Base-by-base conservation (phyloP, 2,797 vertebrate species). In the Thalassophryne amazonica region DNA sequence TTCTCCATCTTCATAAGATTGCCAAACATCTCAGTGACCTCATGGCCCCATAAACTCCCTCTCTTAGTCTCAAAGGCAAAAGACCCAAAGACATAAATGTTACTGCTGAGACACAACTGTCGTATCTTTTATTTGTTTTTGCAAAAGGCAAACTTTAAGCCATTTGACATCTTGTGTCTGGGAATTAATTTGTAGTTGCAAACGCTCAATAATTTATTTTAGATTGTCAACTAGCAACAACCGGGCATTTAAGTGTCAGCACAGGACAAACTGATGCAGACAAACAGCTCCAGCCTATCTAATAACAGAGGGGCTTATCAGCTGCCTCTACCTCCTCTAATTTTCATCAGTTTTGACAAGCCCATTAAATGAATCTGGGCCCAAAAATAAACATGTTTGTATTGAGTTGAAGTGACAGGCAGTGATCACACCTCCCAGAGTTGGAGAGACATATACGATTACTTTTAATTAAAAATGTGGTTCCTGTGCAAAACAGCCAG, bases 291-390 rank as follows among this genome's bases (percentile, higher is more conserved):
- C 67, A 68, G 62, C 54, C 77, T 67, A 68, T 78, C 74, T 86
- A 84, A 88, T 82, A 82, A 87, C 76, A 63, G 69, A 32, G 69
- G 58, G 66, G 64, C 70, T 84, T 80, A 86, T 88, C 86, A 61
- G 77, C 61, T 36, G 71, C 69, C 73, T 73, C 74, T 81, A 85
- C 76, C 83, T 73, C 55, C 77, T 85, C 81, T 84, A 71, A 76
- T 87, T 87, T 87, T 80, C 82, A 81, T 87, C 88, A 85, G 80
- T 76, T 80, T 76, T 85, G 88, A 89, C 86, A 86, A 78, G 72
- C 62, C 84, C 79, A 86, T 89, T 86, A 88, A 85, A 87, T 67
- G 76, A 80, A 83, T 79, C 71, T 62, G 63, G 60, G 69, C 74
- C 78, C 76, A 45, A 84, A 88, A 88, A 89, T 87, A 81, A 87